phyloP scores from a whole-genome alignment of 2,888 invertebrate species.

The Dryococelus australis region DNA sequence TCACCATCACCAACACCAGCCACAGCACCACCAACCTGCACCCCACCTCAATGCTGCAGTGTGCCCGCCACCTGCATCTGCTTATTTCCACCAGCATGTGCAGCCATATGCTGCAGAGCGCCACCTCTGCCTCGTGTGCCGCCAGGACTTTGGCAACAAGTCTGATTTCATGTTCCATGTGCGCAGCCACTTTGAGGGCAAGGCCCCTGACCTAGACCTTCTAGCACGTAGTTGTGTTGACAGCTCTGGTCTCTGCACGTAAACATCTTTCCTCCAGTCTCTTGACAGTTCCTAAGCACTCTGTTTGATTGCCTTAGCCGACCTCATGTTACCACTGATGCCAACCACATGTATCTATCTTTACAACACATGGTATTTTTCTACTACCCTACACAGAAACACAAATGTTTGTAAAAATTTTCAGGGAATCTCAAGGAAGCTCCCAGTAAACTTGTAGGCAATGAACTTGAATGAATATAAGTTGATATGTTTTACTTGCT shows the following conservation, averaged over 20 bases:
- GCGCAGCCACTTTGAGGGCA: slow-evolving; percentile 67
- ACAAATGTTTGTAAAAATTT: no score
- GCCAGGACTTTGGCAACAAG: slow-evolving; percentile 71
- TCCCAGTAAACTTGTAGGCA: background rate
- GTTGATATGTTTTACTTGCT: no score
- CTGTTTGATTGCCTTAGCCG: no score
- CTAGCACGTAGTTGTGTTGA: slow-evolving; percentile 55
- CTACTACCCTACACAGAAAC: no score
- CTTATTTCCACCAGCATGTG: slow-evolving; percentile 57
- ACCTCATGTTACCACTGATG: no score
- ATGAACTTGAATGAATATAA: no score
- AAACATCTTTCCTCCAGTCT: slow-evolving; percentile 52
- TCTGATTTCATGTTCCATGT: slow-evolving; percentile 76
- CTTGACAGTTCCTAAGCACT: background rate
- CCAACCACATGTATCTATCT: no score
- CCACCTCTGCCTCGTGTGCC: slow-evolving; percentile 69
- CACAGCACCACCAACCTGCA: slow-evolving; percentile 42
- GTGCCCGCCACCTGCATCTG: slow-evolving; percentile 37
- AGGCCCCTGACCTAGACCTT: slow-evolving; percentile 45
- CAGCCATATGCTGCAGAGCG: slow-evolving; percentile 57
- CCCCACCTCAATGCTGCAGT: slow-evolving; percentile 30
- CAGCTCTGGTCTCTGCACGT: slow-evolving; percentile 65
- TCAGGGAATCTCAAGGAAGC: no score
- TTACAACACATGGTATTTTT: no score
- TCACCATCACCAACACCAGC: slow-evolving; percentile 62